A percentile compares a stretch with the other conserved stretches of the same genome.
phyloP scores from a whole-genome alignment of 1,140 invertebrate species.

The Brachionus rubens region DNA sequence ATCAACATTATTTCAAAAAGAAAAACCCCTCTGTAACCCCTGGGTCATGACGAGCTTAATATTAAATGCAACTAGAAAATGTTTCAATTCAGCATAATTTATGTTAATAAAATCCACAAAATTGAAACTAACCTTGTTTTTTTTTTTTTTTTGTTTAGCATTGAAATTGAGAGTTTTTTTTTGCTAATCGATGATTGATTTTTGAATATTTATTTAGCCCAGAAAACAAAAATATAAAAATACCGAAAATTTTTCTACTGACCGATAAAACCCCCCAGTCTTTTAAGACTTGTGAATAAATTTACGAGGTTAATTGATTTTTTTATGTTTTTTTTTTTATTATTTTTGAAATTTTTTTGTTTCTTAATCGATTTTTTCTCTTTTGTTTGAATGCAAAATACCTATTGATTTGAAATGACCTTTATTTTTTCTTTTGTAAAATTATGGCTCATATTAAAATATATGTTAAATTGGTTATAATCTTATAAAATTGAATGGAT shows the following conservation, averaged over 20 bases:
- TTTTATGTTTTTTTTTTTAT: not conserved
- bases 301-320: not conserved
- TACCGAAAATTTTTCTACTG: not conserved
- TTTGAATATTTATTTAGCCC: slow-evolving; percentile 15
- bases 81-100: not conserved
- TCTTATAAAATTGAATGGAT: too few relatives aligned
- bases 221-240: not conserved
- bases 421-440: not conserved
- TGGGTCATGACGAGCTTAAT: too few relatives aligned
- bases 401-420: too few relatives aligned
- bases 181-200: slow-evolving; percentile 35
- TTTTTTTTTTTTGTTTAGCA: not conserved
- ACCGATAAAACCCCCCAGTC: not conserved
- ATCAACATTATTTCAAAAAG: too few relatives aligned
- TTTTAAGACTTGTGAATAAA: not conserved
- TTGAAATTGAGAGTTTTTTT: slow-evolving; percentile 20
- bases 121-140: slow-evolving; percentile 20
- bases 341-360: slow-evolving; percentile 6
- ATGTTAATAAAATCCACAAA: not conserved
- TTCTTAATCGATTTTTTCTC: too few relatives aligned
- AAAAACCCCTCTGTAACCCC: too few relatives aligned
- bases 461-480: too few relatives aligned
- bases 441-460: too few relatives aligned
- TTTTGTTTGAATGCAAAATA: too few relatives aligned
- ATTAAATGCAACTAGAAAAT: slow-evolving; percentile 24